Evolutionary conservation across 2,113 vertebrate genomes (phyloP), one percentile per base, ranked within the genome.

Genomic region (Tringa solitaria): DNA sequence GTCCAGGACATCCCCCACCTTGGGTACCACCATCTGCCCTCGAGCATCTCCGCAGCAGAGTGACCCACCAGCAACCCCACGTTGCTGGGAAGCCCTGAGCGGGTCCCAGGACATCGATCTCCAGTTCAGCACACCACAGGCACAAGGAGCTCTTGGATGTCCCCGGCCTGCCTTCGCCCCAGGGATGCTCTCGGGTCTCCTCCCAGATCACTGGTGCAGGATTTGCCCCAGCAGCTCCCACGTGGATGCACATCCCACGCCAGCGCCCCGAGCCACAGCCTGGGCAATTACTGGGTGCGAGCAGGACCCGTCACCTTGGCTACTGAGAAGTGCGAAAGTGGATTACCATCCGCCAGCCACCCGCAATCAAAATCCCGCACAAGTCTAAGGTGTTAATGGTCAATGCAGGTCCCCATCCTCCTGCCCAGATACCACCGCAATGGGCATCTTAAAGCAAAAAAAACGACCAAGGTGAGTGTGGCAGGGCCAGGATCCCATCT

Each of bases 231-330:
- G 50, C 19, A 32, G n/a, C 22, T 43, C 70, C 60, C 48, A 32
- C 3, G 1, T 8, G 60, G 27, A 50, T 24, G 27, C 8, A 9
- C 7, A 1, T 56, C 61, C 50, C 48, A 14, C 0, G 0, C 6
- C 61, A 56, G 43, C 8, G 4, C 33, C 39, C 60, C 0, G 0
- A 46, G 48, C 32, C 0, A 0, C 72, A 77, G 63, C 17, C 48
- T 0, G 8, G 48, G 56, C 43, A 89, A 67, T 84, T 75, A 72
- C 68, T 59, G 90, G 90, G 68, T 43, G 92, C 12, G 32, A 91
- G 84, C 67, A 60, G 56, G n/a, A 92, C 46, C 72, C 35, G 16
- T 67, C 75, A 59, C 83, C 61, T 83, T 6, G 35, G 43, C 83
- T 78, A 24, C 82, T 2, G 4, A 76, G 50, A 93, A 57, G 39